Percentiles rank a stretch among this genome's conserved stretches.
Conservation (phyloP, 2,797 vertebrate genomes). For the Triplophysa yarkandensis region DNA sequence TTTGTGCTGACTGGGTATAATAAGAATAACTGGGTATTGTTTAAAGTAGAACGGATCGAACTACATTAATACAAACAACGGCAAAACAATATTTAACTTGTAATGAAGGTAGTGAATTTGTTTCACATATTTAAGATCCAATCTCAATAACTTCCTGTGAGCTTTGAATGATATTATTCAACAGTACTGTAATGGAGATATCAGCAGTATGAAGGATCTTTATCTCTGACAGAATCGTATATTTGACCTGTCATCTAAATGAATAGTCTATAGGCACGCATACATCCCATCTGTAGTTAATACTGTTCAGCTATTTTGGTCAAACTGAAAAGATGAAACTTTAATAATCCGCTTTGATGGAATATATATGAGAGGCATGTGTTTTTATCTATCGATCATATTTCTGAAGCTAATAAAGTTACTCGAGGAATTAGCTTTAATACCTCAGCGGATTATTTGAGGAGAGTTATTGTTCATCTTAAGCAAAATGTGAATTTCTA, state of each 20-base stretch:
- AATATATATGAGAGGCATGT: slow-evolving; percentile 52
- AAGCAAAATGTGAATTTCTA: slow-evolving; percentile 57
- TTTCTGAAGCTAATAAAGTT: slow-evolving; percentile 51
- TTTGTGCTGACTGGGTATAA: slow-evolving; percentile 36
- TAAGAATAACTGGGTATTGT: slow-evolving; percentile 21
- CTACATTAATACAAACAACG: slow-evolving; percentile 7
- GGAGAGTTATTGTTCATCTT: slow-evolving; percentile 50
- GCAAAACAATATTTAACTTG: slow-evolving; percentile 34
- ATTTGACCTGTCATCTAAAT: slow-evolving; percentile 64
- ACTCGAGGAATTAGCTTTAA: slow-evolving; percentile 42
- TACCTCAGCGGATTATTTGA: slow-evolving; percentile 52
- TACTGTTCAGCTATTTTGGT: slow-evolving; percentile 51
- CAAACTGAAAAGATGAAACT: slow-evolving; percentile 47
- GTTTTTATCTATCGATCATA: slow-evolving; percentile 59
- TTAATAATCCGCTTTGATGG: slow-evolving; percentile 54
- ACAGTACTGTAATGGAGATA: slow-evolving; percentile 47
- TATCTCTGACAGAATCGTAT: slow-evolving; percentile 70
- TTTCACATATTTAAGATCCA: slow-evolving; percentile 35
- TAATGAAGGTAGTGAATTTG: slow-evolving; percentile 34
- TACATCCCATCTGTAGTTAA: slow-evolving; percentile 56
- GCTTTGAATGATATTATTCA: slow-evolving; percentile 28
- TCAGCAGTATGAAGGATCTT: slow-evolving; percentile 65
- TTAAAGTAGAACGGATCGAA: slow-evolving; percentile 7
- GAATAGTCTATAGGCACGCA: slow-evolving; percentile 66
- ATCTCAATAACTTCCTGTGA: slow-evolving; percentile 31